phyloP scores from a whole-genome alignment of 2,113 vertebrate genomes.

The Archocentrus centrarchus region DNA sequence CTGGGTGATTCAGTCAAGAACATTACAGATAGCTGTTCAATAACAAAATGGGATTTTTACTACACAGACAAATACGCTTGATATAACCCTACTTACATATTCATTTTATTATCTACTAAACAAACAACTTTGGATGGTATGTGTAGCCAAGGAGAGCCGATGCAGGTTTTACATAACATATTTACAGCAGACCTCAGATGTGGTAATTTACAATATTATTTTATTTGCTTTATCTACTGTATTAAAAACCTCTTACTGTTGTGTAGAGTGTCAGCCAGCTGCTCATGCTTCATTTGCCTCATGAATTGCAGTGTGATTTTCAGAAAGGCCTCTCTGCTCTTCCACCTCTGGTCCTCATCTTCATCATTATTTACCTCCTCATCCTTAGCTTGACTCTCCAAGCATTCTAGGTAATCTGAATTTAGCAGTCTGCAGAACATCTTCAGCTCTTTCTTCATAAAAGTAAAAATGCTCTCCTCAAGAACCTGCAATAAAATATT shows the following conservation, averaged over 20 bases:
- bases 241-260: slow-evolving; percentile 34
- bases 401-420: not conserved
- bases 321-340: slow-evolving; percentile 26
- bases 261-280: slow-evolving; percentile 29
- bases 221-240: accelerated
- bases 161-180: accelerated
- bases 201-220: accelerated
- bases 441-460: slow-evolving; percentile 10
- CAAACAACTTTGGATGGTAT: not conserved
- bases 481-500: slow-evolving; percentile 16
- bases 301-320: slow-evolving; percentile 31
- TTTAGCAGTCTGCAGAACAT: accelerated
- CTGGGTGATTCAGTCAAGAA: not conserved
- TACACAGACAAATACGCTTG: not conserved
- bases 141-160: accelerated
- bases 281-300: not conserved
- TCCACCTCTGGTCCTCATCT: not conserved
- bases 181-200: accelerated
- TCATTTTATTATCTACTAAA: not conserved
- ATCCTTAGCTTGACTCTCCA: not conserved
- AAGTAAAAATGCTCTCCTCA: not conserved
- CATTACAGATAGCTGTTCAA: not conserved
- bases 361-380: not conserved
- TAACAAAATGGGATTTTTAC: not conserved
- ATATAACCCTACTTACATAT: not conserved